Conservation (phyloP, 53 echinoderm and acorn worm genomes). For the Patiria pectinifera region DNA sequence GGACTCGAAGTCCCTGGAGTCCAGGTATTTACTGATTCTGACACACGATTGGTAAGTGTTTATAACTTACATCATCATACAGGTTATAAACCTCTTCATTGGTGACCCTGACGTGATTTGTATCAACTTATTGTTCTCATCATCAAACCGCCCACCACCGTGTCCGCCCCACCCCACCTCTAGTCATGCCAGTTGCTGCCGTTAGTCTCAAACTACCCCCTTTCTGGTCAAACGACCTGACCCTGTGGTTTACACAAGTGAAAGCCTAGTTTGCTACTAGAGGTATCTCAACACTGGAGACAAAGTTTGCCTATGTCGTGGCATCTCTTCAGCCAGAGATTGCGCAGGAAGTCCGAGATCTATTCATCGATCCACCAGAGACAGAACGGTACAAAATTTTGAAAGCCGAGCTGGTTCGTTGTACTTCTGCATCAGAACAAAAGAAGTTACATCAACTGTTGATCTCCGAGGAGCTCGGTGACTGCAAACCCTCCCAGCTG, state of each 20-base stretch:
- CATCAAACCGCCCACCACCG: not conserved
- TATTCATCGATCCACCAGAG: conserved; percentile 8
- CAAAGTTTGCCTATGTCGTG: conserved; percentile 47
- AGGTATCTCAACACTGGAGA: not conserved
- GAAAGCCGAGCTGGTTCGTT: not conserved
- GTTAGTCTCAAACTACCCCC: conserved; percentile 44
- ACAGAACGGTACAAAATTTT: not conserved
- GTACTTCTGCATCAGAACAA: conserved; percentile 39
- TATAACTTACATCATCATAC: no score
- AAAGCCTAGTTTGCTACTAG: conserved; percentile 47
- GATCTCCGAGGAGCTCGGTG: conserved; percentile 58
- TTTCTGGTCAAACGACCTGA: conserved; percentile 52
- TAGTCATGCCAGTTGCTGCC: conserved; percentile 1
- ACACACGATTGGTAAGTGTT: no score
- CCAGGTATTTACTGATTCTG: no score
- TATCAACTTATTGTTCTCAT: not conserved
- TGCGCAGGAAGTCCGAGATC: conserved; percentile 50
- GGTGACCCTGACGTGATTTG: not conserved
- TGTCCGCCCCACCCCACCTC: not conserved
- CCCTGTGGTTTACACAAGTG: conserved; percentile 52
- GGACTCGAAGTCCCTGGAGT: no score
- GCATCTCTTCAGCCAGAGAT: conserved; percentile 50
- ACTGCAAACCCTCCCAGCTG: conserved; percentile 48
- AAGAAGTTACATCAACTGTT: conserved; percentile 44
- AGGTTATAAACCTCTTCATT: not conserved